These are phyloP conservation scores for Rhea pennata DNA, from an alignment of 2,113 vertebrate genomes.

Conservation along the genomic window DNA sequence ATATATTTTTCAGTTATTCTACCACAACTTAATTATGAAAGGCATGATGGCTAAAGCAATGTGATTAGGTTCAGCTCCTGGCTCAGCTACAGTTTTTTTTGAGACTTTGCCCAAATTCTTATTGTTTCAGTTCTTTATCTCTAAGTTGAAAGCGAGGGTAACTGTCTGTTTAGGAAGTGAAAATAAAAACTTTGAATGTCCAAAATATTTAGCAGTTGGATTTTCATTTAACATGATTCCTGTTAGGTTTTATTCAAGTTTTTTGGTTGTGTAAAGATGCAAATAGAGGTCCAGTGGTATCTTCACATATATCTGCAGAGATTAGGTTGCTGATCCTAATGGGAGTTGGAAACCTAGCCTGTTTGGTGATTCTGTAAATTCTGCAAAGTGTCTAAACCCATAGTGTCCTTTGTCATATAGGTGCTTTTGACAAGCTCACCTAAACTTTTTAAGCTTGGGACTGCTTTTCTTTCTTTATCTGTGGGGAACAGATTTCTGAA, in stretches of 20 bases:
- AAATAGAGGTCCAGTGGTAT: neutral
- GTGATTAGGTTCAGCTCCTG: neutral
- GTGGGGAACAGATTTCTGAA: neutral
- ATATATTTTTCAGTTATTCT: neutral
- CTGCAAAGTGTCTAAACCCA: neutral
- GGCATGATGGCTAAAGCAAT: neutral
- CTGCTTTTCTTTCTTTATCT: neutral
- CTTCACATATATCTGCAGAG: neutral
- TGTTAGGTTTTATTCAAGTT: neutral
- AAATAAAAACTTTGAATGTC: neutral
- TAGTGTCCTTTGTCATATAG: neutral
- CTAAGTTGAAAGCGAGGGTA: neutral
- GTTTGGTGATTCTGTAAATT: neutral
- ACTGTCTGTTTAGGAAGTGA: neutral
- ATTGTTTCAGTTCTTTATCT: neutral
- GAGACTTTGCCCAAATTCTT: neutral
- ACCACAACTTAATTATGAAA: neutral
- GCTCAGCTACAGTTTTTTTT: neutral
- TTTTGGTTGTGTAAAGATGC: neutral
- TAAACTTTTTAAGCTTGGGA: neutral
- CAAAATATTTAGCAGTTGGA: neutral
- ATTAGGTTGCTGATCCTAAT: neutral
- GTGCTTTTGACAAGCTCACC: neutral
- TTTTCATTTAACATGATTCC: neutral
- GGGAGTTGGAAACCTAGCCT: neutral